phyloP scores from a whole-genome alignment of 2,113 vertebrate genomes.

The Eulemur macaco region DNA sequence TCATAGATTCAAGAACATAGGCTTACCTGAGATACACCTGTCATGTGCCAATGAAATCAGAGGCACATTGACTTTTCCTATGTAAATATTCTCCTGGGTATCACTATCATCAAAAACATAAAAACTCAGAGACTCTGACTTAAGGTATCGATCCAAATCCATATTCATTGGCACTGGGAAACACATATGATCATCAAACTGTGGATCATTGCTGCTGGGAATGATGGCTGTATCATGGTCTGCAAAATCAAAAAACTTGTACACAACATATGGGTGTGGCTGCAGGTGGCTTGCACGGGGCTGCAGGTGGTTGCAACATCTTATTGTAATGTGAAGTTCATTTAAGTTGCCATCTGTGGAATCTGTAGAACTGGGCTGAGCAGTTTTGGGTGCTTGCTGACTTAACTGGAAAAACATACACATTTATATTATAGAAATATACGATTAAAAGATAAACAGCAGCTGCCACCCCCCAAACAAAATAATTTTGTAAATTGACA shows the following conservation, averaged over 20 bases:
- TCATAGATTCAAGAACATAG: constrained; percentile 41
- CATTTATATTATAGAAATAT: constrained; percentile 62
- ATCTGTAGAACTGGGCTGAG: constrained; percentile 67
- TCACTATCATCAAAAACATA: constrained; percentile 93
- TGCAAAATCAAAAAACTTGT: constrained; percentile 91
- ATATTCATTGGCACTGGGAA: constrained; percentile 88
- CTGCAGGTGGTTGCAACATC: constrained; percentile 85
- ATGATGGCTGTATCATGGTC: constrained; percentile 90
- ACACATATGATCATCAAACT: constrained; percentile 87
- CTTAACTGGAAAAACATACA: constrained; percentile 79
- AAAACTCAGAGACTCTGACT: constrained; percentile 85
- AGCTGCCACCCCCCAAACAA: constrained; percentile 29
- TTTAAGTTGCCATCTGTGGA: constrained; percentile 83
- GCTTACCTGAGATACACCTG: constrained; percentile 88
- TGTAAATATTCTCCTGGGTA: constrained; percentile 84
- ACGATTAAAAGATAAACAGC: constrained; percentile 56
- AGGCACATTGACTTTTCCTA: constrained; percentile 90
- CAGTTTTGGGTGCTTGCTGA: constrained; percentile 72
- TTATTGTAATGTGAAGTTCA: constrained; percentile 87
- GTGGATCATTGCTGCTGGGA: constrained; percentile 84
- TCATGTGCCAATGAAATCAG: constrained; percentile 88
- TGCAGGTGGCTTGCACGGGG: constrained; percentile 70
- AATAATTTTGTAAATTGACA: constrained; percentile 26
- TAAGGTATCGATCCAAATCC: constrained; percentile 89
- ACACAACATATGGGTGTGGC: constrained; percentile 92